A percentile compares a stretch with the other conserved stretches of the same genome.
phyloP scores from a whole-genome alignment of 1,140 invertebrate species.

The Babylonia areolata region DNA sequence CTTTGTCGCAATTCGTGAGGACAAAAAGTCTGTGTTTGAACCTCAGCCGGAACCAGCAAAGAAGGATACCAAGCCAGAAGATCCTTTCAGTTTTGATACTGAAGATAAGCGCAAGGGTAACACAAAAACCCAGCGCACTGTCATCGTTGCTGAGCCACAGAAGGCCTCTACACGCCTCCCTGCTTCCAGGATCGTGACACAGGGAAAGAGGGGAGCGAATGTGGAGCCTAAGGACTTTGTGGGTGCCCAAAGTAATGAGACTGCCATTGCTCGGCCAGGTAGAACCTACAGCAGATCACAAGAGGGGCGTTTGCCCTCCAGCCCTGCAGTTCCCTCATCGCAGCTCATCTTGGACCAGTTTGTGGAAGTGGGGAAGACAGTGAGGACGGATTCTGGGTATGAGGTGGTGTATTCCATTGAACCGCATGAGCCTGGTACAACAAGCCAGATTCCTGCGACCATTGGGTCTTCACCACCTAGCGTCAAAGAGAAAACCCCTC shows the following conservation, averaged over 20 bases:
- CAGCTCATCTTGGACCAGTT: slow-evolving; percentile 48
- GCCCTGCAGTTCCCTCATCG: not conserved
- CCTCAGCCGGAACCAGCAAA: slow-evolving; percentile 45
- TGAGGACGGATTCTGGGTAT: slow-evolving; percentile 25
- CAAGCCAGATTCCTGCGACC: not conserved
- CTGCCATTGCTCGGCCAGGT: slow-evolving; percentile 22
- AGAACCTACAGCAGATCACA: slow-evolving; percentile 27
- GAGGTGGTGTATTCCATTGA: slow-evolving; percentile 32
- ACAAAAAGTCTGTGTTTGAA: slow-evolving; percentile 37
- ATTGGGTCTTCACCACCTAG: not conserved
- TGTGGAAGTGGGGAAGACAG: slow-evolving; percentile 44
- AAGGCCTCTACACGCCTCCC: slow-evolving; percentile 41
- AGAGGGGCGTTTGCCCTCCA: not conserved
- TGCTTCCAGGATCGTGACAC: slow-evolving; percentile 45
- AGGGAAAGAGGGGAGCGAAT: not conserved
- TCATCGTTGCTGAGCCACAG: not conserved
- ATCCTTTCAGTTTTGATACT: slow-evolving; percentile 65
- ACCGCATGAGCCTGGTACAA: not conserved
- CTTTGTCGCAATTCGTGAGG: slow-evolving; percentile 57
- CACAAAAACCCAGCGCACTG: slow-evolving; percentile 41
- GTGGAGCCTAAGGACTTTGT: not conserved
- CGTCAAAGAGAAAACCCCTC: not conserved
- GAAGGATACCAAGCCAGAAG: slow-evolving; percentile 50
- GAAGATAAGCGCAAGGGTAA: slow-evolving; percentile 50
- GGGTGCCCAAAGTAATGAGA: not conserved